These are phyloP conservation scores for Phymorhynchus buccinoides DNA, from an alignment of 1,140 invertebrate species.

Conservation along the genomic window DNA sequence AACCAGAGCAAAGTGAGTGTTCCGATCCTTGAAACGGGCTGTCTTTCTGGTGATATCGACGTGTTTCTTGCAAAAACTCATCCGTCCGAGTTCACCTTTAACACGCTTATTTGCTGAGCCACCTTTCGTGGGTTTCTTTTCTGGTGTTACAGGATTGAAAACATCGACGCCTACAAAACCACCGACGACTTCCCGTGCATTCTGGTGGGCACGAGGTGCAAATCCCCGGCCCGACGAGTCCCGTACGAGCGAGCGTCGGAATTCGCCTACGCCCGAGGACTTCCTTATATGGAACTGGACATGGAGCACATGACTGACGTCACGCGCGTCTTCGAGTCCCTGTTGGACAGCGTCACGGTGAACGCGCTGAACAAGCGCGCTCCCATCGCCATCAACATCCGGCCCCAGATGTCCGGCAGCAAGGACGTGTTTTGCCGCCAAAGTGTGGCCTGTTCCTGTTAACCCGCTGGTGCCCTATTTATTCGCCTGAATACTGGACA, in stretches of 20 bases:
- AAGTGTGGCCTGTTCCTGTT: conserved; percentile 20
- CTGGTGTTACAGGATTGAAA: conserved; percentile 4
- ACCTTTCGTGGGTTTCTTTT: too few species aligned
- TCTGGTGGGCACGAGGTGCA: conserved; percentile 23
- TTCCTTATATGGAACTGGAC: conserved; percentile 33
- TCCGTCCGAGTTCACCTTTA: too few species aligned
- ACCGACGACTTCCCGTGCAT: conserved; percentile 23
- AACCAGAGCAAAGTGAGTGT: too few species aligned
- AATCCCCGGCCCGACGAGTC: conserved; percentile 16
- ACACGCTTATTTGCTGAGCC: too few species aligned
- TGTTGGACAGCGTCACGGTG: conserved; percentile 24
- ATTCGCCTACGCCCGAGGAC: conserved; percentile 1
- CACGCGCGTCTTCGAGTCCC: conserved; percentile 21
- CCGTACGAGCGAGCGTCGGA: conserved; percentile 7
- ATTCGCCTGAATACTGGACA: too few species aligned
- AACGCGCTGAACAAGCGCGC: neutral
- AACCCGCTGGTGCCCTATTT: too few species aligned
- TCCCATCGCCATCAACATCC: neutral
- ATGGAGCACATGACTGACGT: conserved; percentile 33
- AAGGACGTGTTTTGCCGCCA: neutral
- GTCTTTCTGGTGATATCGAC: too few species aligned
- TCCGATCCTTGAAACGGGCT: too few species aligned
- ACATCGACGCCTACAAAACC: conserved; percentile 24
- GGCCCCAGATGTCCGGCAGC: conserved; percentile 21
- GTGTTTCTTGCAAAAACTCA: too few species aligned